These are phyloP conservation scores for Thalpophila matura DNA, from an alignment of 2,888 invertebrate species.

Conservation along the genomic window DNA sequence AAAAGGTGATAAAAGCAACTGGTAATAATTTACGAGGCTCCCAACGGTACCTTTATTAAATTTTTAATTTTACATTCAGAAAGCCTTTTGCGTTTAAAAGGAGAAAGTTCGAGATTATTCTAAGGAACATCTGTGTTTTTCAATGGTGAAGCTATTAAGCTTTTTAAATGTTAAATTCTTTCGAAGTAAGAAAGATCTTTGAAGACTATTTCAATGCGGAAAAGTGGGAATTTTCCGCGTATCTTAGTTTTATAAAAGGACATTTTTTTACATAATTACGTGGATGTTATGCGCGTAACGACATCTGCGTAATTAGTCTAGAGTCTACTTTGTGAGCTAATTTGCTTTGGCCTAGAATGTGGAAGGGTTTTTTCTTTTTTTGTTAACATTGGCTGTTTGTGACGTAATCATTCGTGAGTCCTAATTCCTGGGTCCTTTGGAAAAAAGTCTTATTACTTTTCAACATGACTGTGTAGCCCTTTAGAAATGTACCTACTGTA, in stretches of 20 bases:
- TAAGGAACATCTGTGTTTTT: slow-evolving; percentile 58
- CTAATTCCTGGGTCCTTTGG: slow-evolving; percentile 7
- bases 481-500: too few relatives aligned
- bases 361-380: background rate
- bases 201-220: slow-evolving; percentile 43
- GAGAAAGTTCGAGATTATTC: slow-evolving; percentile 52
- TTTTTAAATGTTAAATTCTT: slow-evolving; percentile 58
- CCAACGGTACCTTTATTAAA: slow-evolving; percentile 48
- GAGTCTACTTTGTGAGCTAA: slow-evolving; percentile 6
- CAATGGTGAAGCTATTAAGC: slow-evolving; percentile 52
- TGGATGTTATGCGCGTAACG: slow-evolving; percentile 14
- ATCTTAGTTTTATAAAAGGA: slow-evolving; percentile 2
- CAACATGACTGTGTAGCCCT: background rate
- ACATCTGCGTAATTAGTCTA: slow-evolving; percentile 17
- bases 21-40: slow-evolving; percentile 56
- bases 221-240: slow-evolving; percentile 35
- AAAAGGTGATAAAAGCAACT: slow-evolving; percentile 56
- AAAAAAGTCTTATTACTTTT: slow-evolving; percentile 7
- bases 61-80: slow-evolving; percentile 56
- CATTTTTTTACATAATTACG: slow-evolving; percentile 28
- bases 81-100: slow-evolving; percentile 48
- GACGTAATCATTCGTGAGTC: slow-evolving; percentile 8
- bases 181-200: slow-evolving; percentile 39
- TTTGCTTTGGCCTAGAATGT: slow-evolving; percentile 6
- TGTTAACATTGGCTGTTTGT: slow-evolving; percentile 4